These are phyloP conservation scores for Lepidiolamprologus cunningtoni DNA, from an alignment of 2,113 vertebrate genomes.

Conservation along the genomic window DNA sequence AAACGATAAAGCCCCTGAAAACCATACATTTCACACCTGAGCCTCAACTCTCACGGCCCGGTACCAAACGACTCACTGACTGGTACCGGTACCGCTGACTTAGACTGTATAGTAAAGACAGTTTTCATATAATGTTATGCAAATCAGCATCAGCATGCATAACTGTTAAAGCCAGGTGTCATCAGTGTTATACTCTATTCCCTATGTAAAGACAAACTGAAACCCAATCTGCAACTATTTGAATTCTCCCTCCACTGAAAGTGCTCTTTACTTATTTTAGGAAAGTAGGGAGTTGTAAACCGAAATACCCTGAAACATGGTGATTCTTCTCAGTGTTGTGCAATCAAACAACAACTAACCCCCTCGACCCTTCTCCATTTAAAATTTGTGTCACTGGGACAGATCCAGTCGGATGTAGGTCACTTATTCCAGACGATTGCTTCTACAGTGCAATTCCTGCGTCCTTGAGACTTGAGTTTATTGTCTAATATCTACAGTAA, in stretches of 20 bases:
- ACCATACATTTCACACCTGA: not conserved
- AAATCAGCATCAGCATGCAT: not conserved
- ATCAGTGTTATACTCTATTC: not conserved
- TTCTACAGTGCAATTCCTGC: not conserved
- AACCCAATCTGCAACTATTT: not conserved
- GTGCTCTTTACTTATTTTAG: not conserved
- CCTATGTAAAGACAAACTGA: not conserved
- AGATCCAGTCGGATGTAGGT: not conserved
- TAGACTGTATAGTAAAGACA: not conserved
- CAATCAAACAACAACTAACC: not conserved
- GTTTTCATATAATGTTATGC: not conserved
- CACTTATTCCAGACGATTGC: not conserved
- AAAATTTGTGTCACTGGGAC: constrained; percentile 9
- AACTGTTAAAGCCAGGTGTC: not conserved
- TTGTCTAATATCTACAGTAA: not conserved
- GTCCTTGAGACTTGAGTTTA: not conserved
- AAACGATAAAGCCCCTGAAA: not conserved
- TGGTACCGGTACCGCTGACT: not conserved
- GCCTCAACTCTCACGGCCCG: not conserved
- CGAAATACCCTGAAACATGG: not conserved
- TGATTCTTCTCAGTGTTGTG: not conserved
- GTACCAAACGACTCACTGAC: not conserved
- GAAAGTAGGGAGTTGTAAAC: not conserved
- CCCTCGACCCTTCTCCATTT: not conserved
- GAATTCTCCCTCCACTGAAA: not conserved